Evolutionary conservation across 2,797 vertebrate species (phyloP), one percentile per base, ranked within the genome.

Genomic region (Hafferia zeledoni): DNA sequence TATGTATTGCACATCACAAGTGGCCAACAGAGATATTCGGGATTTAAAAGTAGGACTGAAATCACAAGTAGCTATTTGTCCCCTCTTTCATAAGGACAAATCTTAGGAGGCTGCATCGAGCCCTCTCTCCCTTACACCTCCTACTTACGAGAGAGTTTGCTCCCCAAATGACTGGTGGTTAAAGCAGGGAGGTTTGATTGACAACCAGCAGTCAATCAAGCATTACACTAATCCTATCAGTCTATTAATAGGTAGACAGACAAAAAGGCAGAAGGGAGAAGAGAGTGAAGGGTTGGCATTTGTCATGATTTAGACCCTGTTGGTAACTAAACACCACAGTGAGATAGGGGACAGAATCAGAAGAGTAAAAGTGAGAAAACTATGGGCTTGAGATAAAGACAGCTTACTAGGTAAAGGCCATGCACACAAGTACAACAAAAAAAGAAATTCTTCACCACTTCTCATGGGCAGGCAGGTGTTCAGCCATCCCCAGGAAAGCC

Each of bases 1-100:
- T 53, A 0, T 9, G 1, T 2, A 10, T 60, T 3, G 30, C 43
- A 5, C 61, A 20, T 71, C 27, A 3, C 24, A 7, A 68, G 49
- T 4, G 25, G 57, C 46, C 55, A 55, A 6, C 11, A 9, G 44
- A 19, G n/a, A 23, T 39, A 44, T 24, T 59, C 43, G 17, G 30
- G 22, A n/a, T 67, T 83, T 4, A 27, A 56, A 61, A 49, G 14
- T 2, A 28, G 30, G 27, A 3, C 12, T 64, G 44, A 67, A 84
- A 77, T 49, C 35, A 59, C 13, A 79, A 53, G 28, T 3, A 35
- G 17, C 9, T 31, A 6, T 70, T 85, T 64, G 43, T 31, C 9
- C 15, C 16, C 5, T 55, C 11, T 87, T 81, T 61, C 24, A 4
- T 52, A 80, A 43, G 20, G 17, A 8, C 25, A 68, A 53, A 30